Conservation (phyloP, 2,888 invertebrate species). For the Lordiphosa andalusiaca region DNA sequence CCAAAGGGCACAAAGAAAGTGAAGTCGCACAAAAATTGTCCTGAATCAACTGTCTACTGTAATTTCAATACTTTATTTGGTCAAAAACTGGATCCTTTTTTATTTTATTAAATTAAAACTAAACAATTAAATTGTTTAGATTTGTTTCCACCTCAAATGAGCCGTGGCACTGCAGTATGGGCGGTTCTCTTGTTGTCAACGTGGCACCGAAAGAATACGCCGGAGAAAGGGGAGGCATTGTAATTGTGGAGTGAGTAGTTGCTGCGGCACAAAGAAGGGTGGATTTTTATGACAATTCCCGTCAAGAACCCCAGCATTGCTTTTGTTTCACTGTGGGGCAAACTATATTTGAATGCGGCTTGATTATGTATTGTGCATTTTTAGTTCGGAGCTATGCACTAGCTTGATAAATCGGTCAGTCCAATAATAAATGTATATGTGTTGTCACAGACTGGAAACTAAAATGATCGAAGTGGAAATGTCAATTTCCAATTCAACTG, state of each 20-base stretch:
- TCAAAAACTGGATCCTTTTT: too few species aligned
- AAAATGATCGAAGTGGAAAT: not conserved
- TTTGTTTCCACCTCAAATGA: too few species aligned
- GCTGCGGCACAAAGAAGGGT: slow-evolving; percentile 6
- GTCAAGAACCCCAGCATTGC: slow-evolving; percentile 4
- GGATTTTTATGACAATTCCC: slow-evolving; percentile 12
- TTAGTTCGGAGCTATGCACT: not conserved
- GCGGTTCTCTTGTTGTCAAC: not conserved
- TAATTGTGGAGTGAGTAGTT: not conserved
- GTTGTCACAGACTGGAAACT: not conserved
- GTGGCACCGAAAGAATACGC: not conserved
- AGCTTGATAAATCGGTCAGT: too few species aligned
- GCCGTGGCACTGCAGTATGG: too few species aligned
- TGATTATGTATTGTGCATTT: not conserved
- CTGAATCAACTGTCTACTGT: too few species aligned
- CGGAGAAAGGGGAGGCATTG: not conserved
- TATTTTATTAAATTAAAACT: too few species aligned
- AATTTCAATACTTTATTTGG: too few species aligned
- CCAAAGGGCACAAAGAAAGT: too few species aligned
- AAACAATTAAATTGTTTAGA: too few species aligned
- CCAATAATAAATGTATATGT: too few species aligned
- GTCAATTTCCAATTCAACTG: not conserved
- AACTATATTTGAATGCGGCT: not conserved
- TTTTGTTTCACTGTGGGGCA: slow-evolving; percentile 1
- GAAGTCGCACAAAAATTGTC: too few species aligned